A percentile compares a stretch with the other conserved stretches of the same genome.
Evolutionary conservation across 2,888 invertebrate genomes (phyloP).

Genomic region (Synergus umbraculus): DNA sequence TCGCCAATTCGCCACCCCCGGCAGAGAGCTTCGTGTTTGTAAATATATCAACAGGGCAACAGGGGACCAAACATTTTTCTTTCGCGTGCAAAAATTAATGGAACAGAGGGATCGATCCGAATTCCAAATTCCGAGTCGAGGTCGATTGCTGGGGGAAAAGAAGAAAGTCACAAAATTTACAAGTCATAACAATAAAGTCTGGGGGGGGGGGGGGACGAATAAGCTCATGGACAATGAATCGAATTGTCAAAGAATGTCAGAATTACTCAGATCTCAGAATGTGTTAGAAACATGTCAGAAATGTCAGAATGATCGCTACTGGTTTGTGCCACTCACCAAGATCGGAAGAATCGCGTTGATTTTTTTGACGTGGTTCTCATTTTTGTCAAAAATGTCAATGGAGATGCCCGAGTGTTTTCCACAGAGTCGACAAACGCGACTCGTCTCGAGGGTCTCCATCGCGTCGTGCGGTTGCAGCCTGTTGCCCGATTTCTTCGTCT

Average conservation of each 20-base stretch:
- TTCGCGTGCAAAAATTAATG: background rate
- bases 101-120: background rate
- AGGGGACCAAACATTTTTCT: background rate
- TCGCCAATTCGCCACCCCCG: background rate
- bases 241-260: no score
- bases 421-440: slow-evolving; percentile 72
- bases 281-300: background rate
- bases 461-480: slow-evolving; percentile 44
- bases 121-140: background rate
- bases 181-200: slow-evolving; percentile 7
- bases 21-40: background rate
- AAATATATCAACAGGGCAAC: background rate
- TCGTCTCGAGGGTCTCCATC: slow-evolving; percentile 74
- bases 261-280: background rate
- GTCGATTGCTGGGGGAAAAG: slow-evolving; percentile 14
- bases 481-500: slow-evolving; percentile 10
- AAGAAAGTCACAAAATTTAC: background rate
- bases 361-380: slow-evolving; percentile 69
- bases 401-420: slow-evolving; percentile 71
- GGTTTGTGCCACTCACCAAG: slow-evolving; percentile 65
- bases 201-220: slow-evolving; percentile 8
- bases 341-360: slow-evolving; percentile 73
- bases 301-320: background rate
- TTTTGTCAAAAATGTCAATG: slow-evolving; percentile 72
- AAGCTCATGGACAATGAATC: slow-evolving; percentile 42